These are phyloP conservation scores for Tethya wilhelma DNA, from an alignment of 37 sponge, comb jelly and placozoan species.

Conservation along the genomic window DNA sequence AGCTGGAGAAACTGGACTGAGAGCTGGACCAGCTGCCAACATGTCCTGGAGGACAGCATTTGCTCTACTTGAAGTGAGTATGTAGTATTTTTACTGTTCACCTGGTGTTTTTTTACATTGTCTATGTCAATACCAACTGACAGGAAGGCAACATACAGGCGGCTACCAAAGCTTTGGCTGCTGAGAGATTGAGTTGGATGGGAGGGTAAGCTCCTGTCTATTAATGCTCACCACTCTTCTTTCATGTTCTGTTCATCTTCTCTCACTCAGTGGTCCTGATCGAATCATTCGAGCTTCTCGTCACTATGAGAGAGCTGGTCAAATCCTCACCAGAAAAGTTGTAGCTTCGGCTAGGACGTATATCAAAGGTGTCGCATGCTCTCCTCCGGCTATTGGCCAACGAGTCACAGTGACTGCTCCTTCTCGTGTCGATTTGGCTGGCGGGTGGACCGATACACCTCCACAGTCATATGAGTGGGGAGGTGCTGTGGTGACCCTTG, in stretches of 20 bases:
- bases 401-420: conserved; percentile 56
- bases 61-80: conserved; percentile 59
- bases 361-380: conserved; percentile 44
- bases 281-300: conserved; percentile 83
- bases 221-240: not conserved
- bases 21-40: conserved; percentile 87
- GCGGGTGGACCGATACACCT: conserved; percentile 89
- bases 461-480: conserved; percentile 86
- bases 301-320: conserved; percentile 89
- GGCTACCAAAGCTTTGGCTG: conserved; percentile 72
- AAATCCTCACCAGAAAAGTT: conserved; percentile 66
- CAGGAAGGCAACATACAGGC: conserved; percentile 42
- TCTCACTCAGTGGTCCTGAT: conserved; percentile 46
- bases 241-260: not conserved
- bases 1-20: conserved; percentile 72
- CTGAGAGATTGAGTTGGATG: conserved; percentile 74
- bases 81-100: not conserved
- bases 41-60: conserved; percentile 71
- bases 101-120: not conserved
- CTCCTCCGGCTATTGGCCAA: conserved; percentile 45
- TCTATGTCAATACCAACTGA: not conserved
- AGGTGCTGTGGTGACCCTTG: conserved; percentile 71
- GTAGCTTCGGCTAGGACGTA: conserved; percentile 74
- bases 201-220: conserved; percentile 19
- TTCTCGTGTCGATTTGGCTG: conserved; percentile 80